Evolutionary conservation across 2,797 vertebrate genomes (phyloP).

Genomic region (Melopsittacus undulatus): DNA sequence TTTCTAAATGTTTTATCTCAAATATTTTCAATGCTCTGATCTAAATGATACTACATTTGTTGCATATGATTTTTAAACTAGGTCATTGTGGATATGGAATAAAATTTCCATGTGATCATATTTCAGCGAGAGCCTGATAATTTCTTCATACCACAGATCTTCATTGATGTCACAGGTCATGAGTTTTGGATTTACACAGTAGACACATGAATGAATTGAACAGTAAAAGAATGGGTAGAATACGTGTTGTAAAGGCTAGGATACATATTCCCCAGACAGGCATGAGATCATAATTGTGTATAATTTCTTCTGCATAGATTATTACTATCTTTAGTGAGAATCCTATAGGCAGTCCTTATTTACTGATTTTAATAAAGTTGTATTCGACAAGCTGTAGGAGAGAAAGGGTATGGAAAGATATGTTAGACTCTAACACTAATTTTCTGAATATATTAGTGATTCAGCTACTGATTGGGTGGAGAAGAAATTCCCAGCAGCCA

Average conservation of each 20-base stretch:
- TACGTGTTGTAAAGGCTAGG: neutral
- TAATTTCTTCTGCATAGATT: neutral
- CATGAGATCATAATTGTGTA: neutral
- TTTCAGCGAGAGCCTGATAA: neutral
- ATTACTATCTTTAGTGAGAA: neutral
- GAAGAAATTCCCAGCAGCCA: neutral
- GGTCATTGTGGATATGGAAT: neutral
- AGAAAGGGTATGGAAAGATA: neutral
- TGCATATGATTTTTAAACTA: neutral
- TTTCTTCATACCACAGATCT: neutral
- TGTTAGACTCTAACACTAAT: neutral
- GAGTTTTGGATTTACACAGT: neutral
- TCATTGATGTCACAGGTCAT: neutral
- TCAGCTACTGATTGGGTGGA: neutral
- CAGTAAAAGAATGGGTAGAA: neutral
- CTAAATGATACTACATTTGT: neutral
- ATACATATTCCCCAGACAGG: neutral
- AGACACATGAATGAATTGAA: neutral
- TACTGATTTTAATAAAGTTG: neutral
- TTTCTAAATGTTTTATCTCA: neutral
- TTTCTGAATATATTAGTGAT: neutral
- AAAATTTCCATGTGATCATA: neutral
- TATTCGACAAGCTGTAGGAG: neutral
- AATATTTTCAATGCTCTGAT: neutral
- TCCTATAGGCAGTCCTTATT: neutral